Conservation (phyloP, 2,888 invertebrate species). For the Arge pagana region DNA sequence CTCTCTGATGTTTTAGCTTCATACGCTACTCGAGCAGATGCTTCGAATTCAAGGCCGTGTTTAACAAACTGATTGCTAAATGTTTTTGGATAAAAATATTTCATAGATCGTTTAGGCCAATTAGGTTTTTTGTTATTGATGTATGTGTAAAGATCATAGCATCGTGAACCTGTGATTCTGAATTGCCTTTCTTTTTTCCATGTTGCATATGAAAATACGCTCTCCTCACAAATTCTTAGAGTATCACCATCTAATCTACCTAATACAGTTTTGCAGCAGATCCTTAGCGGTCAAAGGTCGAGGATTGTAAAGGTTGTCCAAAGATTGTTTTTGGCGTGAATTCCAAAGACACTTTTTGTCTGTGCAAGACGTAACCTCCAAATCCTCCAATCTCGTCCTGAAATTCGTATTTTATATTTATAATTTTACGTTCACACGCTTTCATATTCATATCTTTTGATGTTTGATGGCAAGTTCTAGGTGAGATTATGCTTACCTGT, state of each 20-base stretch:
- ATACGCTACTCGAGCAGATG: constrained; percentile 28
- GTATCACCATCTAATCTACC: constrained; percentile 17
- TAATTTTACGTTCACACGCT: too few species aligned
- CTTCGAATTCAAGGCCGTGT: constrained; percentile 31
- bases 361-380: constrained; percentile 23
- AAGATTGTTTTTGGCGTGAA: constrained; percentile 12
- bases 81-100: constrained; percentile 25
- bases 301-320: constrained; percentile 21
- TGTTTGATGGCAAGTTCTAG: too few species aligned
- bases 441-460: too few species aligned
- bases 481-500: constrained; percentile 22
- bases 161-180: constrained; percentile 32
- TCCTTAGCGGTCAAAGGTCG: constrained; percentile 8
- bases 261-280: constrained; percentile 23
- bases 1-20: constrained; percentile 7
- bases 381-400: constrained; percentile 4
- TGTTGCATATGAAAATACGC: constrained; percentile 4
- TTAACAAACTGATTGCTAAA: constrained; percentile 28
- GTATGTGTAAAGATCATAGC: constrained; percentile 35
- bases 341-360: constrained; percentile 27
- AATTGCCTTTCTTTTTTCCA: constrained; percentile 30
- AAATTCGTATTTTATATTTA: constrained; percentile 3
- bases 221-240: constrained; percentile 24
- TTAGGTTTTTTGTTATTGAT: constrained; percentile 31
- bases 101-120: constrained; percentile 30